phyloP scores from a whole-genome alignment of 2,113 vertebrate species.

The Craseonycteris thonglongyai region DNA sequence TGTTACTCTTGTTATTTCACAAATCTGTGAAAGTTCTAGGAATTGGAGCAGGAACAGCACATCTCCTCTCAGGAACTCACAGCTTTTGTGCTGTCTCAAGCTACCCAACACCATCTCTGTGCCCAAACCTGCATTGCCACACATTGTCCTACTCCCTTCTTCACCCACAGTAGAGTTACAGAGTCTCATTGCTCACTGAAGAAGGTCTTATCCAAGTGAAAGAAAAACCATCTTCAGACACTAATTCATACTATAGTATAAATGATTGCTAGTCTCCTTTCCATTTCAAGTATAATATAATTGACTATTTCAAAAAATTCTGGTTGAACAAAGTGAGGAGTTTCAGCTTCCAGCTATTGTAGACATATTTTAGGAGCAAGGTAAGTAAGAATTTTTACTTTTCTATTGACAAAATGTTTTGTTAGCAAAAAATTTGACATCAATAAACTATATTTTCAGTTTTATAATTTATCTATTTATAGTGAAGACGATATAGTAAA shows the following conservation, averaged over 20 bases:
- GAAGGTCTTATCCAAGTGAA: background rate
- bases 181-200: background rate
- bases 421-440: background rate
- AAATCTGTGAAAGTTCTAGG: background rate
- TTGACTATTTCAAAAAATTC: background rate
- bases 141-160: background rate
- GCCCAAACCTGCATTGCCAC: background rate
- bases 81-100: background rate
- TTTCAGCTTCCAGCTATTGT: background rate
- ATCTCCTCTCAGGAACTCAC: background rate
- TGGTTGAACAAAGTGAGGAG: background rate
- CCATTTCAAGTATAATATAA: background rate
- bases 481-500: background rate
- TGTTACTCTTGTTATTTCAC: background rate
- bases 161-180: background rate
- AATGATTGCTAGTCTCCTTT: background rate
- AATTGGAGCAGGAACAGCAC: background rate
- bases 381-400: background rate
- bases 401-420: background rate
- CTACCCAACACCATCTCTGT: background rate
- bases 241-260: background rate
- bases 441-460: background rate
- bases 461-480: constrained; percentile 7
- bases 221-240: background rate
- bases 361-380: background rate